Base-by-base conservation (phyloP, 2,888 invertebrate genomes). In the Nycteola revayana region DNA sequence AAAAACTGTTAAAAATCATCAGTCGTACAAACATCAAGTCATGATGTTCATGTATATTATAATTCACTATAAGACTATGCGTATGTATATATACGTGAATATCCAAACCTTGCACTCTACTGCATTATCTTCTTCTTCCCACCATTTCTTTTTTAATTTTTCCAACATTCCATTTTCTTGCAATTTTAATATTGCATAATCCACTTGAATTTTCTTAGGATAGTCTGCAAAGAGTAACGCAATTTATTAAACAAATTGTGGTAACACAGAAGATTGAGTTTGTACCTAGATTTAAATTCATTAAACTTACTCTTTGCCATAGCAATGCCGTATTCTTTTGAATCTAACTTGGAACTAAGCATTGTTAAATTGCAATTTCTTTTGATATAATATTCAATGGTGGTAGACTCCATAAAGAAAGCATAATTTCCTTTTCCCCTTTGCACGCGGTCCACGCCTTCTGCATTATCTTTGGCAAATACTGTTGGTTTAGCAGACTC, bases 371-470 rank as follows among this genome's bases (percentile, higher is more conserved):
- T 92, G 73, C 97, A 97, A 64, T 94, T 90, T 46, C 94, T 90
- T 72, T 96, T 94, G 45, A 93, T 93, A 55, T 93, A 94, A 80
- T 98, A 99, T 75, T 98, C 97, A 56, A 99, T 93, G 10, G 95
- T 94, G 0, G 97, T 94, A 18, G 97, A 98, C 87, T 99, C 99
- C 96, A 98, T 98, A 42, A 99, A 92, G 73, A 96, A 99, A 1
- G 98, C 98, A 76, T 96, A 99, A 46, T 90, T 92, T 17, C 93
- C 93, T 66, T 93, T 93, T 32, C 91, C 93, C 64, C 90, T 92
- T 21, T 91, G 69, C 0, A 98, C 98, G 27, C 95, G 90, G 10
- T 94, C 93, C 1, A 95, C 94, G 0, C 98, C 98, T 63, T 97
- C 96, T 1, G 91, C 90, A 65, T 97, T 98, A 59, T 86, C 91